A percentile compares a stretch with the other conserved stretches of the same genome.
phyloP scores from a whole-genome alignment of 2,797 vertebrate species.

The Spinus olivaceus region DNA sequence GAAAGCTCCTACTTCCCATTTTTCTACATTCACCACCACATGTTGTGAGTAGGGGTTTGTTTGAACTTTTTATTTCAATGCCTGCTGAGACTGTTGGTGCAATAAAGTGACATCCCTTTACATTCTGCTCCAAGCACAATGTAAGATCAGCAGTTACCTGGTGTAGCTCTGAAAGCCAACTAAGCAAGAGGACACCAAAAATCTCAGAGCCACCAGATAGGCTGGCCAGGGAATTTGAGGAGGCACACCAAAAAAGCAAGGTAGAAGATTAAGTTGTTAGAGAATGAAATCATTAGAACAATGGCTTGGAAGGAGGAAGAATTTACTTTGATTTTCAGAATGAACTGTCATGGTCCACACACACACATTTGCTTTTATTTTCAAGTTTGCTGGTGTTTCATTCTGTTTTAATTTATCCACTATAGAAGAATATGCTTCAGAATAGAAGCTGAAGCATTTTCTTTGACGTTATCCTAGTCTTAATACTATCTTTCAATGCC shows the following conservation, averaged over 20 bases:
- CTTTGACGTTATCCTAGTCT: slow-evolving; percentile 20
- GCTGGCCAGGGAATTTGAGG: slow-evolving; percentile 6
- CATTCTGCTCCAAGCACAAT: slow-evolving; percentile 34
- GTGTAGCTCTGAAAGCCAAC: slow-evolving; percentile 50
- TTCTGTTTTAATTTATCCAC: slow-evolving; percentile 31
- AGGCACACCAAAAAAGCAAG: slow-evolving; percentile 27
- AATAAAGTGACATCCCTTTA: slow-evolving; percentile 41
- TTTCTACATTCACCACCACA: slow-evolving; percentile 42
- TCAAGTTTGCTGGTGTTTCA: not conserved
- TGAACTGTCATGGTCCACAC: not conserved
- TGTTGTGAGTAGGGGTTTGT: slow-evolving; percentile 1
- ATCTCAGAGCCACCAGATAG: slow-evolving; percentile 18
- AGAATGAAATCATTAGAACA: not conserved
- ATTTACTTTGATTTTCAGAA: not conserved
- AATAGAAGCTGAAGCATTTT: not conserved
- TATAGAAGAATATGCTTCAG: not conserved
- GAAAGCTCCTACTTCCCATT: slow-evolving; percentile 56
- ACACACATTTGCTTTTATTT: slow-evolving; percentile 21
- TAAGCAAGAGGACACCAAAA: slow-evolving; percentile 28
- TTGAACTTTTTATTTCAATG: slow-evolving; percentile 68
- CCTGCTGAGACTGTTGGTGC: slow-evolving; percentile 38
- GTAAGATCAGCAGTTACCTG: slow-evolving; percentile 28
- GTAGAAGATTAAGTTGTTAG: not conserved
- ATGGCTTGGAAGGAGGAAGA: not conserved
- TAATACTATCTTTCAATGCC: slow-evolving; percentile 17